Base-by-base conservation (phyloP, 2,797 vertebrate species). In the Staurois parvus region DNA sequence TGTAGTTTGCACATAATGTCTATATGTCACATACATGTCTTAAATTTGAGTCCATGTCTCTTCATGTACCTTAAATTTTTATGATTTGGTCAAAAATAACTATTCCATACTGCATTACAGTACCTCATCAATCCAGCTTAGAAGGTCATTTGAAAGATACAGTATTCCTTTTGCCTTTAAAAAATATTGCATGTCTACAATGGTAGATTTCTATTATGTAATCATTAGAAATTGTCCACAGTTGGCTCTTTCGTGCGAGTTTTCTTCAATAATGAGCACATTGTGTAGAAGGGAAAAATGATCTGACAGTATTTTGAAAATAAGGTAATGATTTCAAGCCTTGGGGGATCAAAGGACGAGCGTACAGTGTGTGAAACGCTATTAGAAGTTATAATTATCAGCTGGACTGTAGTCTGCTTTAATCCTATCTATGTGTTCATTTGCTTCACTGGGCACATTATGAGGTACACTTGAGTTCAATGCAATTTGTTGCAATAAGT, bases 321-420 rank as follows among this genome's bases (percentile, higher is more conserved):
- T 87, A 79, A 81, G 73, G 80, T 37, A 74, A 83, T 74, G 59
- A 79, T 59, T 82, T 83, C 66, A 78, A 83, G 80, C 80, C 80
- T 83, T 48, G 73, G 68, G 69, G 80, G 80, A 87, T 83, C 52
- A 87, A 83, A 86, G 59, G 45, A 40, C 15, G n/a, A 73, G 75
- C 3, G 62, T 59, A 17, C 48, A 40, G 45, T 78, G 75, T 87
- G 80, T 83, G 80, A 83, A 79, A 83, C 45, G 69, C 68, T 73
- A 83, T 87, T 79, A 78, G 30, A 78, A 83, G 30, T 73, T 83
- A 73, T 83, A 87, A 79, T 87, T 83, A 83, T 77, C 59, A 83
- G 34, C 72, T 87, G 80, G 52, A 78, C 75, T 52, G 26, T 59
- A 34, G 76, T 67, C 74, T 29, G 68, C 80, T 83, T 56, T 66